Evolutionary conservation across 2,113 vertebrate species (phyloP), one percentile per base, ranked within the genome.

Genomic region (Planiliza haematocheilus): DNA sequence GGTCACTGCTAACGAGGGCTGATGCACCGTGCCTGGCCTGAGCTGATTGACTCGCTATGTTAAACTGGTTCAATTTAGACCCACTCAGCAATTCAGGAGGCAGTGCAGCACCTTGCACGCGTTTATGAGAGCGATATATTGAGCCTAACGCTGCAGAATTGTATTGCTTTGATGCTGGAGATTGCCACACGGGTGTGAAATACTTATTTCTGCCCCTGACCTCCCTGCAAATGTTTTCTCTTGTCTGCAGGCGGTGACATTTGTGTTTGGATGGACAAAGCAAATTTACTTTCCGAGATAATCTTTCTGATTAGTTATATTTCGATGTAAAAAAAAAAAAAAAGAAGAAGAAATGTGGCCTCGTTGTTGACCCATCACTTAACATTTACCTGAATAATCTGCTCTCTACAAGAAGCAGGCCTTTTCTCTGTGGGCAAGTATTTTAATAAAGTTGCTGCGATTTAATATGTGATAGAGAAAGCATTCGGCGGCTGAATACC

Each of bases 1-100:
- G 93, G 94, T 94, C 92, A 92, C 34, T 36, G 76, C 88, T 93
- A 91, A 94, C 85, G 70, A 92, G 90, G 84, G 82, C 77, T 81
- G 88, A 81, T 70, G 81, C 83, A 79, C 80, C 37, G 64, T 64
- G 86, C 68, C 90, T 81, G 89, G 79, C 80, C 69, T 30, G 57
- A 63, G 42, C 91, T 92, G 92, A 93, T 91, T 91, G 88, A 91
- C 91, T 91, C 67, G 16, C 75, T 58, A 42, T 89, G 91, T 90
- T 83, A 79, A 88, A 86, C 81, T 63, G 77, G 85, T 78, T 81
- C 79, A 77, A 80, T 88, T 74, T 66, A 63, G 78, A 68, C 78
- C 86, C 79, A 72, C 81, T 92, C 91, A 90, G 86, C 88, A 76
- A 90, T 90, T 91, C 90, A 87, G 73, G 68, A 87, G 52, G 73